These are phyloP conservation scores for Plutomurus gul DNA, from an alignment of 1,140 invertebrate species.

Conservation along the genomic window DNA sequence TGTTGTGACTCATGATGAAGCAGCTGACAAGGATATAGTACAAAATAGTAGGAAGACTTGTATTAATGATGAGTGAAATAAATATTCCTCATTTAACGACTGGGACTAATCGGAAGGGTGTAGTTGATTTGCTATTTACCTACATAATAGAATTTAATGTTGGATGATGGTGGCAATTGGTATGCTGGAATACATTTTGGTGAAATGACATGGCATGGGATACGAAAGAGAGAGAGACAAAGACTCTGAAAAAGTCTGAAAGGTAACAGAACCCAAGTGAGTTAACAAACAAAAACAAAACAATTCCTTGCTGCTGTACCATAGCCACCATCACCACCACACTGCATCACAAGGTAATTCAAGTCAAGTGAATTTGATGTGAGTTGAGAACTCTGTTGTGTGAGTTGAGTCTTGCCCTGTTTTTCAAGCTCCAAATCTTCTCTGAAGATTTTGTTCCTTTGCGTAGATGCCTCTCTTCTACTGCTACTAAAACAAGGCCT, in stretches of 20 bases:
- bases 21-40: too few relatives aligned
- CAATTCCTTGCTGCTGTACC: too few relatives aligned
- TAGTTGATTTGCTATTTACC: not conserved
- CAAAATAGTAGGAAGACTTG: too few relatives aligned
- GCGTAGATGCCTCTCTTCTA: not conserved
- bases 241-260: too few relatives aligned
- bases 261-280: not conserved
- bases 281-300: conserved; percentile 25
- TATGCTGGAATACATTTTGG: not conserved
- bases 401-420: conserved; percentile 35
- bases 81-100: too few relatives aligned
- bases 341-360: too few relatives aligned
- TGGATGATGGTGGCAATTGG: not conserved
- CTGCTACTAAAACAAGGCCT: not conserved
- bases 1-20: too few relatives aligned
- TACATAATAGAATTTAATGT: too few relatives aligned
- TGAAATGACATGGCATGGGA: not conserved
- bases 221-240: too few relatives aligned
- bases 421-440: conserved; percentile 52
- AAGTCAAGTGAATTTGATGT: too few relatives aligned
- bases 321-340: too few relatives aligned
- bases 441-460: conserved; percentile 21
- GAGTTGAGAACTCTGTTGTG: not conserved
- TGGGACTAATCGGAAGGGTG: conserved; percentile 11
- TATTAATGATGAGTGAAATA: too few relatives aligned